Conservation (phyloP, 1,140 invertebrate species). For the Gryllus bimaculatus region DNA sequence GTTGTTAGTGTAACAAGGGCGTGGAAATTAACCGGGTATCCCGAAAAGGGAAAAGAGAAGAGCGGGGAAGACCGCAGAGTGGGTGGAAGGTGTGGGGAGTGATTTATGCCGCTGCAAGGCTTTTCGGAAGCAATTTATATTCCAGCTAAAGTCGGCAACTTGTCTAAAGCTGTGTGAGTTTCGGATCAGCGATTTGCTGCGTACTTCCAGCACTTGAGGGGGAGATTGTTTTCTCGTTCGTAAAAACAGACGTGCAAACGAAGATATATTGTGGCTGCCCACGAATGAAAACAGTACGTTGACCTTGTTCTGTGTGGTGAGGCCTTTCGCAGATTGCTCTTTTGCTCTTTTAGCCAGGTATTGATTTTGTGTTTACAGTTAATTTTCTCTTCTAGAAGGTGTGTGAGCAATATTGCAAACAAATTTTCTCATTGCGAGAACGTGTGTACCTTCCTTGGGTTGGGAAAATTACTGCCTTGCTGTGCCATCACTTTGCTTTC, state of each 20-base stretch:
- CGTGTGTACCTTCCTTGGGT: too few species aligned
- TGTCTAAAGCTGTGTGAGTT: conserved; percentile 4
- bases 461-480: too few species aligned
- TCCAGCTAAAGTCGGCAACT: not conserved
- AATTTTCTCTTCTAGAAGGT: too few species aligned
- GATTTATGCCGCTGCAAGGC: not conserved
- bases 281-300: not conserved
- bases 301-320: too few species aligned
- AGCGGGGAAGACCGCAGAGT: not conserved
- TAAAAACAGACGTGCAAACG: not conserved
- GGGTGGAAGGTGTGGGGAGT: not conserved
- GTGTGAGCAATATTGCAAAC: too few species aligned
- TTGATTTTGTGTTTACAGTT: too few species aligned
- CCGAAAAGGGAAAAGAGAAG: not conserved
- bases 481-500: too few species aligned
- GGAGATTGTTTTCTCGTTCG: not conserved
- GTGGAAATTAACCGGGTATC: too few species aligned
- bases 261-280: not conserved
- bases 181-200: not conserved
- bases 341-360: too few species aligned
- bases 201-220: not conserved
- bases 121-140: conserved; percentile 1
- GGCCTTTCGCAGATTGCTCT: too few species aligned
- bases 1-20: too few species aligned
- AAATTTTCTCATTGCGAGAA: too few species aligned